Evolutionary conservation across 92 coral and sea anemone genomes (phyloP), one percentile per base, ranked within the genome.

Genomic region (Porites lobata): DNA sequence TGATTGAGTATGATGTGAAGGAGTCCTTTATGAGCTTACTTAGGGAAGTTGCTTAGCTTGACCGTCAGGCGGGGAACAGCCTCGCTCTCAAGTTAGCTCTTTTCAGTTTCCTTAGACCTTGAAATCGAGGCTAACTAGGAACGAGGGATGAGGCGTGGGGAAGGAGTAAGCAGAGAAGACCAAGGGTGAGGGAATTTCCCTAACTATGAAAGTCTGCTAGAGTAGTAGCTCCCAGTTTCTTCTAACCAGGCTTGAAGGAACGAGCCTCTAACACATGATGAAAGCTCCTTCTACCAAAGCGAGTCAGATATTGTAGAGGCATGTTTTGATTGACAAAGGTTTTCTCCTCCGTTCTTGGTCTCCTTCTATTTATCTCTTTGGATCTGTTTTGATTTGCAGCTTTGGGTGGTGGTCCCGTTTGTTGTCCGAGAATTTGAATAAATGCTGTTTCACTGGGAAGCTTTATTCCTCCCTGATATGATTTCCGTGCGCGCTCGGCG

Each of bases 251-350:
- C 85, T 93, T 95, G 65, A 86, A 95, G 75, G 98, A 94, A 26
- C 92, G 94, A 68, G 98, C 98, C 81, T 95, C 90, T 12, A 95
- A 76, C 68, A 95, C 96, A 22, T 95, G 96, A 85, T 95, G 96
- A 72, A 95, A 93, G 59, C 82, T 82, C 19, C 87, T 83, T 43
- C 89, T 85, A 3, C 96, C 94, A 75, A 88, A 92, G 69, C 84
- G 88, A 61, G 87, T 85, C 57, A 95, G 38, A 83, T 81, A 93
- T 5, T 91, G 96, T 75, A 93, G 84, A 1, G 98, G 92, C 51
- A 90, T 32, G n/a, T 77, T 76, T 1, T 57, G 69, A 69, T 77
- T 78, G 19, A 29, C 14, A 11, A 43, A 22, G 9, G 84, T 65
- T 24, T 47, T 77, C 4, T 68, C 89, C 72, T 77, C 70, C 15